A percentile compares a stretch with the other conserved stretches of the same genome.
These are phyloP conservation scores for Rhagoletis pomonella DNA, from an alignment of 1,140 invertebrate genomes.

Conservation along the genomic window DNA sequence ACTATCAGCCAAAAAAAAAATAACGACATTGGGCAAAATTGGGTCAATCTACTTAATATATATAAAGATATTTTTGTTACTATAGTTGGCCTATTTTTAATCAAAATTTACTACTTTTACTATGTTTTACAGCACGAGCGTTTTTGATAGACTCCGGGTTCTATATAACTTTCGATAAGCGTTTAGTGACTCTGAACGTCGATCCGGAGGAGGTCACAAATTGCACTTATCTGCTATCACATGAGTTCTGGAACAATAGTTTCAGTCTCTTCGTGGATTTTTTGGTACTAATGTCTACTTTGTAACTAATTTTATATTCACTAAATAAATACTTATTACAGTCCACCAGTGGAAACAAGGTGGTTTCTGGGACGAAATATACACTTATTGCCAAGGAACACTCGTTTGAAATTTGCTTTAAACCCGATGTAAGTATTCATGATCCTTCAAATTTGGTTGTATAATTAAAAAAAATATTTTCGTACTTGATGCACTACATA, in stretches of 20 bases:
- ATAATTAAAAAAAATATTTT: no score
- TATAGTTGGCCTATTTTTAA: no score
- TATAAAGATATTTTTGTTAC: no score
- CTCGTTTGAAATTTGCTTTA: slow-evolving; percentile 69
- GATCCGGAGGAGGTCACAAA: slow-evolving; percentile 61
- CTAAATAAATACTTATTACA: background rate
- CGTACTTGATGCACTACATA: no score
- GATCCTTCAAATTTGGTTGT: no score
- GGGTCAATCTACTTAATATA: no score
- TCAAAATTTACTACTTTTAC: no score
- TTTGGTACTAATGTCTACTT: background rate
- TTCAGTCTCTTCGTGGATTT: slow-evolving; percentile 28
- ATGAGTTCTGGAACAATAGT: slow-evolving; percentile 79
- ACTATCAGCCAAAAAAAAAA: no score
- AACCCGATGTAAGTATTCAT: slow-evolving; percentile 64
- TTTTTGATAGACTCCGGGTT: slow-evolving; percentile 82
- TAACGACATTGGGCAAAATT: no score
- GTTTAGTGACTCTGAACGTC: slow-evolving; percentile 67
- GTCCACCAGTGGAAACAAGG: background rate
- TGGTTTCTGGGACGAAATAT: slow-evolving; percentile 55
- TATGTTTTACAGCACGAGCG: slow-evolving; percentile 78
- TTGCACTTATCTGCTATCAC: slow-evolving; percentile 83
- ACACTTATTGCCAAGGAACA: slow-evolving; percentile 68
- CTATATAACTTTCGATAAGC: slow-evolving; percentile 85
- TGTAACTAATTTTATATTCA: background rate